Percentiles rank a stretch among this genome's conserved stretches.
These are phyloP conservation scores for Athalia cordata DNA, from an alignment of 2,888 invertebrate species.

Conservation along the genomic window DNA sequence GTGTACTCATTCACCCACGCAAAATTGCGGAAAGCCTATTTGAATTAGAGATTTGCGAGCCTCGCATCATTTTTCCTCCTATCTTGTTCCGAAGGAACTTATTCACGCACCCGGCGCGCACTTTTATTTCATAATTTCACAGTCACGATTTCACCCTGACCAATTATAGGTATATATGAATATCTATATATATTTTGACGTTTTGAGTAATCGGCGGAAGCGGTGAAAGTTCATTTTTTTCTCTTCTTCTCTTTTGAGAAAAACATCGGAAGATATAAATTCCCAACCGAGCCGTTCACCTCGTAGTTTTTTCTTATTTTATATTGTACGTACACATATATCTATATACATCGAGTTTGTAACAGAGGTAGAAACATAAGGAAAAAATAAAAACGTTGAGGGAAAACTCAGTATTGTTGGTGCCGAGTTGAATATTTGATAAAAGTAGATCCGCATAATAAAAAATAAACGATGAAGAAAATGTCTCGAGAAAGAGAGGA, in stretches of 20 bases:
- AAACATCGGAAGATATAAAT: neutral
- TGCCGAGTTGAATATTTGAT: neutral
- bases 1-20: neutral
- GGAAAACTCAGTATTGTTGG: neutral
- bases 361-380: too few relatives aligned
- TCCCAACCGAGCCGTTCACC: neutral
- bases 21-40: slow-evolving; percentile 15
- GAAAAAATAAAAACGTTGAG: neutral
- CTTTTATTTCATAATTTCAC: neutral
- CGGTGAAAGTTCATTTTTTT: neutral
- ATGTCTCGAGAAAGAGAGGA: neutral
- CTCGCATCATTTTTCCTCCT: neutral
- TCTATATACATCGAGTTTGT: too few relatives aligned
- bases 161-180: slow-evolving; percentile 11
- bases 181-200: too few relatives aligned
- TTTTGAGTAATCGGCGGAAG: neutral
- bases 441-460: neutral
- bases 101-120: neutral
- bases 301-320: neutral
- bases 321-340: too few relatives aligned
- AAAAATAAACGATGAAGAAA: slow-evolving; percentile 22
- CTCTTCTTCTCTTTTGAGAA: neutral
- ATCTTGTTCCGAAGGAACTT: neutral
- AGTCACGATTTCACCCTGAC: neutral
- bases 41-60: neutral